These are phyloP conservation scores for Keiferia lycopersicella DNA, from an alignment of 2,888 invertebrate genomes.

Conservation along the genomic window DNA sequence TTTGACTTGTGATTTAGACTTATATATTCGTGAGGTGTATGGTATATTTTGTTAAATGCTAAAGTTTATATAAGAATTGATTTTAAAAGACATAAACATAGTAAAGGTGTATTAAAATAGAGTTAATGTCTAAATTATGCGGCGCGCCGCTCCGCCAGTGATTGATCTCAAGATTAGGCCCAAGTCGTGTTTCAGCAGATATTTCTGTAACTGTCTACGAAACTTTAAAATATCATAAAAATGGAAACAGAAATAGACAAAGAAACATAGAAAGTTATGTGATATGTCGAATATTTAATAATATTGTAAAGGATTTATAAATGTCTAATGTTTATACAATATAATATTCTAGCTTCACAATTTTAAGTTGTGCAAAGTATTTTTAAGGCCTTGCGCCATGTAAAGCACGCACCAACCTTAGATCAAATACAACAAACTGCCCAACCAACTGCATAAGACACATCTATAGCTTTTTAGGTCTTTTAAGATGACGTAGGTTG, in stretches of 20 bases:
- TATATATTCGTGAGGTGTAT: neutral
- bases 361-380: neutral
- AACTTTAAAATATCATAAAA: slow-evolving; percentile 39
- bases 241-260: slow-evolving; percentile 43
- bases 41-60: neutral
- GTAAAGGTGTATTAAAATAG: slow-evolving; percentile 42
- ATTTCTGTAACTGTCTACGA: slow-evolving; percentile 43
- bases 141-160: neutral
- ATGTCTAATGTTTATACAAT: neutral
- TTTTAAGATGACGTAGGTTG: too few species aligned
- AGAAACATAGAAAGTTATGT: slow-evolving; percentile 47
- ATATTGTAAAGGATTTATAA: slow-evolving; percentile 30
- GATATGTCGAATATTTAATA: slow-evolving; percentile 37
- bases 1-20: slow-evolving; percentile 17
- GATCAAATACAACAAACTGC: too few species aligned
- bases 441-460: too few species aligned
- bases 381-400: neutral
- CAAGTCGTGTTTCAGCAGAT: slow-evolving; percentile 43
- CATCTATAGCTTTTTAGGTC: too few species aligned
- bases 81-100: slow-evolving; percentile 48
- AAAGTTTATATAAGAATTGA: slow-evolving; percentile 34
- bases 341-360: neutral
- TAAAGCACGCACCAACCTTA: too few species aligned
- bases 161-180: slow-evolving; percentile 65
- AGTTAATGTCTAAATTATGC: slow-evolving; percentile 50